Evolutionary conservation across 2,888 invertebrate species (phyloP).

Genomic region (Deilephila elpenor): DNA sequence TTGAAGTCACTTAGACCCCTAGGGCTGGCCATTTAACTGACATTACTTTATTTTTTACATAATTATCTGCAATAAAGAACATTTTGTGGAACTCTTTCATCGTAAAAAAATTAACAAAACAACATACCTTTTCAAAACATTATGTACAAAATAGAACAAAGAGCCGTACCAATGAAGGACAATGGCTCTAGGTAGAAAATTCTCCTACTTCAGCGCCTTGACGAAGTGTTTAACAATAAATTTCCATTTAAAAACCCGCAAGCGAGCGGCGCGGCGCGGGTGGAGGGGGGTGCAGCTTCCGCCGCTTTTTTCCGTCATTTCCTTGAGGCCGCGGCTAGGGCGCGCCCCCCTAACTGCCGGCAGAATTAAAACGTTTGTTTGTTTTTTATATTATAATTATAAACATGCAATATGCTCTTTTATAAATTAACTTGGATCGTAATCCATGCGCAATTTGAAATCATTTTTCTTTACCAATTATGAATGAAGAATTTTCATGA

Average conservation of each 20-base stretch:
- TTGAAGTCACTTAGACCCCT: too few species aligned
- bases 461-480: neutral
- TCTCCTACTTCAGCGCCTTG: conserved; percentile 70
- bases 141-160: conserved; percentile 37
- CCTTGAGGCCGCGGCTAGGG: conserved; percentile 78
- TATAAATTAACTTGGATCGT: conserved; percentile 32
- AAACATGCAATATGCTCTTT: conserved; percentile 52
- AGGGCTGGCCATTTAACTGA: too few species aligned
- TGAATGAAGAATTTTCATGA: too few species aligned
- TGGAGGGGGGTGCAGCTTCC: conserved; percentile 69
- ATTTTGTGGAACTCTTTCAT: neutral
- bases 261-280: conserved; percentile 54
- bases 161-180: conserved; percentile 28
- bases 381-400: conserved; percentile 54
- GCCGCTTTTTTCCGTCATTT: conserved; percentile 84
- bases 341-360: conserved; percentile 62
- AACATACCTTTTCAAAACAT: neutral
- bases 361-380: conserved; percentile 77
- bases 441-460: neutral
- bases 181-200: conserved; percentile 64
- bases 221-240: conserved; percentile 84
- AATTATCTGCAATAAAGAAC: neutral
- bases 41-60: too few species aligned
- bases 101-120: neutral
- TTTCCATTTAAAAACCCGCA: conserved; percentile 84